A percentile compares a stretch with the other conserved stretches of the same genome.
These are phyloP conservation scores for Polietes domitor DNA, from an alignment of 2,888 invertebrate species.

Conservation along the genomic window DNA sequence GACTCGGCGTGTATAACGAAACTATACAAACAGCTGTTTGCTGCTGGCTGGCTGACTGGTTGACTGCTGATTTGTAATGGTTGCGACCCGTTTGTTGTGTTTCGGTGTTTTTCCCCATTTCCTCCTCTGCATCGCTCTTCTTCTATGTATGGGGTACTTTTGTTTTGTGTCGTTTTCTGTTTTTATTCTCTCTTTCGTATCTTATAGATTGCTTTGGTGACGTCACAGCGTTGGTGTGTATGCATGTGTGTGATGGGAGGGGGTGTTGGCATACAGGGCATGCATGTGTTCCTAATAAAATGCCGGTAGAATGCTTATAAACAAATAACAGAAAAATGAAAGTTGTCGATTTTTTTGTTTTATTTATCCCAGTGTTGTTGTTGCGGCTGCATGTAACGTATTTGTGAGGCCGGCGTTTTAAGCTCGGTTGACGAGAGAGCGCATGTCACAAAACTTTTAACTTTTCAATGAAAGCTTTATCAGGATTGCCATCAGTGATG, in stretches of 20 bases:
- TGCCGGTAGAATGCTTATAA: slow-evolving; percentile 49
- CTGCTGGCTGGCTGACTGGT: too few relatives aligned
- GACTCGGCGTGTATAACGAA: slow-evolving; percentile 22
- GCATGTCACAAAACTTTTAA: not conserved
- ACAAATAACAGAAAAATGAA: slow-evolving; percentile 36
- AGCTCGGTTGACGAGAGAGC: not conserved
- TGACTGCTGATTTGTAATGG: slow-evolving; percentile 3
- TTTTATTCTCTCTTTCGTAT: slow-evolving; percentile 34
- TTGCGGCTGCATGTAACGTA: slow-evolving; percentile 21
- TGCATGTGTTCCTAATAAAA: slow-evolving; percentile 23
- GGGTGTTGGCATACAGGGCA: not conserved
- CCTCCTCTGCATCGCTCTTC: not conserved
- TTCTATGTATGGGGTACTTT: not conserved
- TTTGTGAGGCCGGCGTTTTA: not conserved
- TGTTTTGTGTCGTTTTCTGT: slow-evolving; percentile 17
- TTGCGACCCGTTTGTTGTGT: not conserved
- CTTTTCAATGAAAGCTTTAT: slow-evolving; percentile 26
- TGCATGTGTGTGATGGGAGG: not conserved
- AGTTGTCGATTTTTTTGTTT: not conserved
- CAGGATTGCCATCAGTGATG: not conserved
- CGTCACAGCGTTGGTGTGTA: not conserved
- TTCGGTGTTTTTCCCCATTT: not conserved
- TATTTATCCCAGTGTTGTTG: too few relatives aligned
- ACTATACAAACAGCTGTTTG: slow-evolving; percentile 55
- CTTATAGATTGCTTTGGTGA: slow-evolving; percentile 29